Evolutionary conservation across 2,888 invertebrate species (phyloP), one percentile per base, ranked within the genome.

Genomic region (Aspidiotus rigidus): DNA sequence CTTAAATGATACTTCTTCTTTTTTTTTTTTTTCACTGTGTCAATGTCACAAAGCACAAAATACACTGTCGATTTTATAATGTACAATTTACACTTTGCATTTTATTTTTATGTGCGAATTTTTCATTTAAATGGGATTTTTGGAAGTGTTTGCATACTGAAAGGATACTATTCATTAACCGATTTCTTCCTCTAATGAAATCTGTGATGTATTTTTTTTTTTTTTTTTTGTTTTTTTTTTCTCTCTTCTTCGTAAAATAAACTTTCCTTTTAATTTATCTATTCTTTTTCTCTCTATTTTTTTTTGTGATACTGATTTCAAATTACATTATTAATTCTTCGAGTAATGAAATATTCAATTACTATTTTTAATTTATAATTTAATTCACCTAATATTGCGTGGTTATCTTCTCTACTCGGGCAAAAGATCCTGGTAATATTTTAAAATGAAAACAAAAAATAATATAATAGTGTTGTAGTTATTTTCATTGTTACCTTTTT

Each of bases 141-240:
- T 28, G 28, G 28, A 28, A 28, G 28, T 28, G 28, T 28, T 28
- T 28, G 28, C 28, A 28, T 28, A 28, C 28, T 28, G 28, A 28
- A 28, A 28, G 28, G 28, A 28, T 28, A 3, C 28, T 28, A 28
- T 28, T 28, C 28, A 28, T 28, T 28, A 28, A 28, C 28, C 28
- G 28, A 28, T 28, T 28, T 28, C 28, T 28, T 28, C 28, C 28
- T 28, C 28, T 28, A 28, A 28, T 28, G 28, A 15, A 57, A 66
- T 66, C 66, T 66, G 66, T 66, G 66, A 66, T 66, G 66, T 66
- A 59, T 66, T 66, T 66, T 28, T 28, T 28, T 28, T 28, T 5
- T 57, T 59, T 66, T 59, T 66, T 66, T 39, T 59, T 59, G 66
- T 66, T 66, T 66, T 66, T 66, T 28, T 28, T 28, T 28, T 28